A percentile compares a stretch with the other conserved stretches of the same genome.
phyloP scores from a whole-genome alignment of 2,888 invertebrate species.

The Cantharis flavilabris region DNA sequence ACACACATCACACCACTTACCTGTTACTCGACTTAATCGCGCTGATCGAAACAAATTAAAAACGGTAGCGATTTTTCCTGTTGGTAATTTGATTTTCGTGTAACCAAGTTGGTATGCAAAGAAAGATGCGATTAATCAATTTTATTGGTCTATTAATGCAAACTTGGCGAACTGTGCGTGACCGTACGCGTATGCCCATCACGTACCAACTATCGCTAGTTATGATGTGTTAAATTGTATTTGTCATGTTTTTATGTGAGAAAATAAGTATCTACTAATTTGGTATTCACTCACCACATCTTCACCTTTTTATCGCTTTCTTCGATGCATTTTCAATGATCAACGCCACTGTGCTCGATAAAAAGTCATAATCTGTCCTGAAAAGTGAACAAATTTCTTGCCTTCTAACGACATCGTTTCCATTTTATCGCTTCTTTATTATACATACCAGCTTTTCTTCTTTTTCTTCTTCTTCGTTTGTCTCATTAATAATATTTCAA shows the following conservation, averaged over 20 bases:
- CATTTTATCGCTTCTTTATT: not conserved
- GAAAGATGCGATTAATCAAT: slow-evolving; percentile 46
- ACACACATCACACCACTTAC: slow-evolving; percentile 2
- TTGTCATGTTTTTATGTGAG: slow-evolving; percentile 31
- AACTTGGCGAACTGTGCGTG: slow-evolving; percentile 43
- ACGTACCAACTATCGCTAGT: slow-evolving; percentile 35
- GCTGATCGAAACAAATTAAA: slow-evolving; percentile 1
- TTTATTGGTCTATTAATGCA: slow-evolving; percentile 51
- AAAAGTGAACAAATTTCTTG: not conserved
- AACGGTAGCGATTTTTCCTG: not conserved
- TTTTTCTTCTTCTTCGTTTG: not conserved
- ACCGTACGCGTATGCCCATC: slow-evolving; percentile 40
- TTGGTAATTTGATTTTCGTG: slow-evolving; percentile 45
- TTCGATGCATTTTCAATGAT: not conserved
- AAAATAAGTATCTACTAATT: slow-evolving; percentile 11
- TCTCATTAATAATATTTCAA: not conserved
- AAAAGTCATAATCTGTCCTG: not conserved
- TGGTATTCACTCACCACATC: not conserved
- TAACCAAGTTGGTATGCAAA: slow-evolving; percentile 40
- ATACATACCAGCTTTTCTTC: not conserved
- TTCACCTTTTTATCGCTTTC: not conserved
- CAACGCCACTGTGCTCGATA: not conserved
- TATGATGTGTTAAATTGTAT: slow-evolving; percentile 39
- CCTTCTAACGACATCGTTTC: not conserved
- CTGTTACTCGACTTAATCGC: not conserved